Percentiles rank a stretch among this genome's conserved stretches.
phyloP scores from a whole-genome alignment of 2,888 invertebrate species.

The Stramonita haemastoma region DNA sequence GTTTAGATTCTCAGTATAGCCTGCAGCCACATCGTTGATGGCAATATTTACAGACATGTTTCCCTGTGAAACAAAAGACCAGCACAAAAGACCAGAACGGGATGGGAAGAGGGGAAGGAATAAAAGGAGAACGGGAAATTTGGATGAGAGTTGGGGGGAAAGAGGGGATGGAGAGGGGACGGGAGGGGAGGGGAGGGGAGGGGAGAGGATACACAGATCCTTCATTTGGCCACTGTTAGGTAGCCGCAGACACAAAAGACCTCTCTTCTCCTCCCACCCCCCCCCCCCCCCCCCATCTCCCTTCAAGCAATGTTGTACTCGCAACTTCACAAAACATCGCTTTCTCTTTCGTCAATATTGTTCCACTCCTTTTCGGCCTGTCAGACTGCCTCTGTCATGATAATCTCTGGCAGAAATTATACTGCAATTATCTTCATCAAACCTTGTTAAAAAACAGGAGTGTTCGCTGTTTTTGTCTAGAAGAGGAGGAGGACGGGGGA shows the following conservation, averaged over 20 bases:
- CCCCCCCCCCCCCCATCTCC: neutral
- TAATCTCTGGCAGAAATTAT: constrained; percentile 12
- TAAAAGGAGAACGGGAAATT: no score
- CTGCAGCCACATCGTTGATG: no score
- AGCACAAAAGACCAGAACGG: neutral
- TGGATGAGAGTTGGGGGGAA: no score
- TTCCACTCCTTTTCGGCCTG: neutral
- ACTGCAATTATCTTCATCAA: neutral
- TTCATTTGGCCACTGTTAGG: neutral
- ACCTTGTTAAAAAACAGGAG: neutral
- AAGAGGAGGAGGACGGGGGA: neutral
- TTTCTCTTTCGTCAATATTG: neutral
- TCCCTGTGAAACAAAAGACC: neutral
- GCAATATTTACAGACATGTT: no score
- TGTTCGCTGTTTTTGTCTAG: neutral
- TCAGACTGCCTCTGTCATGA: neutral
- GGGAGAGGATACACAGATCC: neutral
- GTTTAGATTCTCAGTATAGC: no score
- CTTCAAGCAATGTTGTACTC: neutral
- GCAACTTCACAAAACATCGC: neutral
- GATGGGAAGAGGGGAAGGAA: neutral
- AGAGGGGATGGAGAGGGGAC: neutral
- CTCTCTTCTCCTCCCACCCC: neutral
- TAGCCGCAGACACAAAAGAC: no score
- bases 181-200: neutral